These are phyloP conservation scores for Melierax canorus DNA, from an alignment of 2,113 vertebrate genomes.

Conservation along the genomic window DNA sequence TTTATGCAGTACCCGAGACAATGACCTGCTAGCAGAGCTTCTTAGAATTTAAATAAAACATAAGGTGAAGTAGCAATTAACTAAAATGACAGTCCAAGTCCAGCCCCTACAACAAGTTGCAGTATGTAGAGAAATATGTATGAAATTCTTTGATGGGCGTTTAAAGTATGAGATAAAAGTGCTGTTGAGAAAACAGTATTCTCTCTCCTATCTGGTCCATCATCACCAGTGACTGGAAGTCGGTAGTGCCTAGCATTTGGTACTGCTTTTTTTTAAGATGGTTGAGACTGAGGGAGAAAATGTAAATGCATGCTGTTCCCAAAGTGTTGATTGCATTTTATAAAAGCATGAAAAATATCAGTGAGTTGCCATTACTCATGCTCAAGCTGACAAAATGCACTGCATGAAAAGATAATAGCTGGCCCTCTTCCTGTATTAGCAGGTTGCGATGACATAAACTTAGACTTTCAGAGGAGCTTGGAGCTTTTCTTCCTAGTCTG, in stretches of 20 bases:
- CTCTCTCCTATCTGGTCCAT: background rate
- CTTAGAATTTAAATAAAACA: constrained; percentile 30
- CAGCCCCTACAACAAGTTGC: constrained; percentile 40
- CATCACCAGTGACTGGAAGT: background rate
- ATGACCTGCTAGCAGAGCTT: background rate
- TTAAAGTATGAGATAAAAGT: constrained; percentile 45
- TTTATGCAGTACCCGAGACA: background rate
- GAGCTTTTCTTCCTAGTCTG: background rate
- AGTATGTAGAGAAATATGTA: constrained; percentile 48
- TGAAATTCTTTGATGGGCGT: constrained; percentile 45
- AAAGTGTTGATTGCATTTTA: background rate
- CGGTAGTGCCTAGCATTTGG: background rate
- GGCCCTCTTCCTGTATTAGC: background rate
- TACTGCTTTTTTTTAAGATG: background rate
- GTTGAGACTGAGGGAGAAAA: background rate
- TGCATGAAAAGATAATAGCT: background rate
- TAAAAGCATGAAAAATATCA: background rate
- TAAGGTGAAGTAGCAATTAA: constrained; percentile 19
- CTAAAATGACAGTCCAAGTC: constrained; percentile 2
- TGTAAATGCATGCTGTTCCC: background rate
- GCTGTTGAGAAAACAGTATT: constrained; percentile 11
- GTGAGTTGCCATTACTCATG: background rate
- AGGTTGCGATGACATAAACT: background rate
- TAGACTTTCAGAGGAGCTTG: background rate
- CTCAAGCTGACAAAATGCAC: background rate